Evolutionary conservation across 1,140 invertebrate genomes (phyloP).

Genomic region (Megalopta genalis): DNA sequence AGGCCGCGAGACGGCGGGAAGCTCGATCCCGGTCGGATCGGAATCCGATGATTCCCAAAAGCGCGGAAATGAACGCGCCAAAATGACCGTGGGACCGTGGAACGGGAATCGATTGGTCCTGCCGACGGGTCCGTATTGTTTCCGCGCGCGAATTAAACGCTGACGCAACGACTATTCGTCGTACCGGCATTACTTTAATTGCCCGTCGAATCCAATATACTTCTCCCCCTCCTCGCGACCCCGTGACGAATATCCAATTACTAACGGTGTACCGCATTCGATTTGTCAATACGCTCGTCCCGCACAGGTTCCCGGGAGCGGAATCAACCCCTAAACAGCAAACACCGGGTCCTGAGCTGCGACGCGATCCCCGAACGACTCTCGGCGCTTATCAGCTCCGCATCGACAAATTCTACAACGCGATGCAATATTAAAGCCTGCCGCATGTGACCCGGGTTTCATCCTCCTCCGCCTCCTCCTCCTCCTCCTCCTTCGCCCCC

Average conservation of each 20-base stretch:
- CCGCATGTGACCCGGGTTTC: neutral
- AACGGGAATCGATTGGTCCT: no score
- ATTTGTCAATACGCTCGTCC: neutral
- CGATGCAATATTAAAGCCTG: conserved; percentile 20
- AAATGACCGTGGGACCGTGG: no score
- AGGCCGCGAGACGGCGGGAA: neutral
- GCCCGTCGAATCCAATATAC: neutral
- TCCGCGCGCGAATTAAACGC: no score
- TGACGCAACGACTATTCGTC: no score
- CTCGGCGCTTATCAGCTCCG: neutral
- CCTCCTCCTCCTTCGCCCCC: no score
- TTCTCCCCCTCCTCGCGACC: neutral
- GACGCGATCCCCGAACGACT: no score
- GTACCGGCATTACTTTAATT: conserved; percentile 10
- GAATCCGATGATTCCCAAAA: no score
- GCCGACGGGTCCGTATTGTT: no score
- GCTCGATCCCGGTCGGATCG: no score
- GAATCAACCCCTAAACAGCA: neutral
- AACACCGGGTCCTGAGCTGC: neutral
- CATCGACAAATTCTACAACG: neutral
- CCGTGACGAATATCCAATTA: conserved; percentile 4
- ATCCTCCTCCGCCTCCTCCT: no score
- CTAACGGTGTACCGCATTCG: conserved; percentile 2
- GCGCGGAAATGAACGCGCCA: no score
- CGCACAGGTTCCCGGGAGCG: neutral